phyloP scores from a whole-genome alignment of 2,113 vertebrate species.

The Dromiciops gliroides region DNA sequence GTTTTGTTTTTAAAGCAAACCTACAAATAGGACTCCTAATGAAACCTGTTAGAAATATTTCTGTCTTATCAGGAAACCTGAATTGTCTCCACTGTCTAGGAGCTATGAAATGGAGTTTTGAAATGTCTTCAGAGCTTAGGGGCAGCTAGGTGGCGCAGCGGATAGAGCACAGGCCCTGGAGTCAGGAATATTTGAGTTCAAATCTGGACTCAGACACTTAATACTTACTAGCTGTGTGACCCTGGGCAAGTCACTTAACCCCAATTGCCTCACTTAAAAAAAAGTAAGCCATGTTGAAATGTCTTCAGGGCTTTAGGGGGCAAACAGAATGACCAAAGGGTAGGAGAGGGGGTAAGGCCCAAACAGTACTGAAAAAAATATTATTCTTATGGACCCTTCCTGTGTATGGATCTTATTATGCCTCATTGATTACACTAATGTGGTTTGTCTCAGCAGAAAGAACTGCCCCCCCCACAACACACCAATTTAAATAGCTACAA shows the following conservation, averaged over 20 bases:
- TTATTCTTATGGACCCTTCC: conserved; percentile 56
- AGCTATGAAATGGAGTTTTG: background rate
- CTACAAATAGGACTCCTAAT: background rate
- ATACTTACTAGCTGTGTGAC: no score
- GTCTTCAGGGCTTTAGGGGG: background rate
- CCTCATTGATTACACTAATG: conserved; percentile 55
- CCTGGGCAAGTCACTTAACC: no score
- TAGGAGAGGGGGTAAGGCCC: conserved; percentile 55
- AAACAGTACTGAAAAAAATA: conserved; percentile 50
- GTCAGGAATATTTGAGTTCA: no score
- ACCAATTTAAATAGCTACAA: conserved; percentile 64
- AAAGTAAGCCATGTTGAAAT: no score
- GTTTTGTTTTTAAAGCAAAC: background rate
- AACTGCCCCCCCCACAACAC: conserved; percentile 48
- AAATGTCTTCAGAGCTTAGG: background rate
- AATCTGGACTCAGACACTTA: no score
- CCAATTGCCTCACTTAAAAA: no score
- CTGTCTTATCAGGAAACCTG: conserved; percentile 18
- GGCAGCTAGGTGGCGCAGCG: no score
- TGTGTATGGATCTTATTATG: conserved; percentile 56
- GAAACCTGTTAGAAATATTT: conserved; percentile 22
- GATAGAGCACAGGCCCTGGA: no score
- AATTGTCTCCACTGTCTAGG: background rate
- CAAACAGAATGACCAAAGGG: conserved; percentile 30
- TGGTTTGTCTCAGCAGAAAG: conserved; percentile 63